A percentile compares a stretch with the other conserved stretches of the same genome.
phyloP scores from a whole-genome alignment of 2,888 invertebrate genomes.

The Sceliomorpha sp. region DNA sequence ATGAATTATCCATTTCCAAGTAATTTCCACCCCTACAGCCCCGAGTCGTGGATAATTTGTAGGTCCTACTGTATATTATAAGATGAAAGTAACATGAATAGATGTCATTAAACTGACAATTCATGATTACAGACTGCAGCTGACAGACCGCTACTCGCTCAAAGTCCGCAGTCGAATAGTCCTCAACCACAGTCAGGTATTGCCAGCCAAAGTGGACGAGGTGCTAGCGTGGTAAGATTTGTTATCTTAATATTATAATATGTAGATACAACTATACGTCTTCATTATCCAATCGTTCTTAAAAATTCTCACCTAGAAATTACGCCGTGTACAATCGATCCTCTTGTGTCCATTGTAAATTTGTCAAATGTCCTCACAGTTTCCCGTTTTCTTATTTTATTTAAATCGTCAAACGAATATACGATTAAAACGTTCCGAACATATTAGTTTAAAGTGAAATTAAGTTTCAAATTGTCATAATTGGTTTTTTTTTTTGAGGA shows the following conservation, averaged over 20 bases:
- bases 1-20: too few relatives aligned
- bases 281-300: neutral
- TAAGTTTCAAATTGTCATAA: too few relatives aligned
- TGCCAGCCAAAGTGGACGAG: slow-evolving; percentile 91
- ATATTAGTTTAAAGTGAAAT: too few relatives aligned
- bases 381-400: too few relatives aligned
- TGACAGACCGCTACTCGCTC: slow-evolving; percentile 81
- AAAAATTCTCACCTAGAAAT: neutral
- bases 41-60: too few relatives aligned
- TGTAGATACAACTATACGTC: slow-evolving; percentile 4
- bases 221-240: slow-evolving; percentile 90
- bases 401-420: too few relatives aligned
- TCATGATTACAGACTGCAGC: slow-evolving; percentile 84
- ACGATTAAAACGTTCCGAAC: too few relatives aligned
- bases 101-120: slow-evolving; percentile 97
- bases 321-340: neutral
- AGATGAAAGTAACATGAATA: too few relatives aligned
- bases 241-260: slow-evolving; percentile 7
- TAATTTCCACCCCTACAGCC: too few relatives aligned
- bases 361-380: too few relatives aligned
- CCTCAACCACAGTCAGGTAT: slow-evolving; percentile 86
- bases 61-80: too few relatives aligned
- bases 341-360: too few relatives aligned
- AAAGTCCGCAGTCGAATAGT: slow-evolving; percentile 84
- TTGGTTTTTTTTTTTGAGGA: neutral